Evolutionary conservation across 1,140 invertebrate genomes (phyloP).

Genomic region (Fragariocoptes setiger): DNA sequence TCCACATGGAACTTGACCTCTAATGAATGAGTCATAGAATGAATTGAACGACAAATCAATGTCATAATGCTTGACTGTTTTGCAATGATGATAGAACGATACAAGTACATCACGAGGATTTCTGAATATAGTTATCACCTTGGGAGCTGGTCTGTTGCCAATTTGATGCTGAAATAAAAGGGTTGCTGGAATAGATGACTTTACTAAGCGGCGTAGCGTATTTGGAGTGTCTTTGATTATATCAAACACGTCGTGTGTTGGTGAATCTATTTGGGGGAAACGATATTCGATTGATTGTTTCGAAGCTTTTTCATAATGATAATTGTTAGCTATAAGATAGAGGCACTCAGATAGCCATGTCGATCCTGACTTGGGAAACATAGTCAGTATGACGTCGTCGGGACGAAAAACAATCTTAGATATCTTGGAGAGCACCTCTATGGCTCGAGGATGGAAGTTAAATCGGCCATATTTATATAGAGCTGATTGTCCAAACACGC

Average conservation of each 20-base stretch:
- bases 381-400: constrained; percentile 9
- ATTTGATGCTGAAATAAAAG: constrained; percentile 15
- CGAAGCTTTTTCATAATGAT: constrained; percentile 16
- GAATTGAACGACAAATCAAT: constrained; percentile 34
- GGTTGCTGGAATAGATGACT: constrained; percentile 19
- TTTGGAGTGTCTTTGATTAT: constrained; percentile 8
- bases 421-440: not conserved
- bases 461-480: not conserved
- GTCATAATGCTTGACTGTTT: constrained; percentile 18
- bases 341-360: constrained; percentile 24
- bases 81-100: constrained; percentile 20
- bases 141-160: not conserved
- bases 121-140: constrained; percentile 5
- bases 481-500: not conserved
- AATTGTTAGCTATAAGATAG: constrained; percentile 17
- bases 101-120: constrained; percentile 22
- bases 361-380: constrained; percentile 15
- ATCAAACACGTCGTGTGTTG: constrained; percentile 17
- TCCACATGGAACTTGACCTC: constrained; percentile 21
- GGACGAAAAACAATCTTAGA: constrained; percentile 5
- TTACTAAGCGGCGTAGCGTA: constrained; percentile 17
- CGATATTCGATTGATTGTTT: constrained; percentile 16
- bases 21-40: constrained; percentile 40
- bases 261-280: constrained; percentile 21
- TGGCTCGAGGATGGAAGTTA: not conserved